Percentiles rank a stretch among this genome's conserved stretches.
These are phyloP conservation scores for Paracentrotus lividus DNA, from an alignment of 53 echinoderm and acorn worm species.

Conservation along the genomic window DNA sequence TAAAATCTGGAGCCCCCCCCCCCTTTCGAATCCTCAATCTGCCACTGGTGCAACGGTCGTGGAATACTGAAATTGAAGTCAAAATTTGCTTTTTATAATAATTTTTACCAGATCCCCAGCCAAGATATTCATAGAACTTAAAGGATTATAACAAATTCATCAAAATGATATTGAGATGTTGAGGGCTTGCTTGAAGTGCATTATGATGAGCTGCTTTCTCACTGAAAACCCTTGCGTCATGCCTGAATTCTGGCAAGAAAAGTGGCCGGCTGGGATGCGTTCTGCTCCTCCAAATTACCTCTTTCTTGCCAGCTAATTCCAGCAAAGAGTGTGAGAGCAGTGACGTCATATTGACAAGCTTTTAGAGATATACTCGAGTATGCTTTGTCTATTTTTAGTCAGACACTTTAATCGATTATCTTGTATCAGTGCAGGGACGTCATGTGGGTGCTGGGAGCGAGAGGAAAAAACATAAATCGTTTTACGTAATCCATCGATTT, in stretches of 20 bases:
- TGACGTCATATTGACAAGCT: slow-evolving; percentile 49
- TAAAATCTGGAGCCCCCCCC: too few species aligned
- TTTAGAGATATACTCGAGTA: slow-evolving; percentile 33
- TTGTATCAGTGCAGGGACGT: background rate
- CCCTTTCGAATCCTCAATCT: too few species aligned
- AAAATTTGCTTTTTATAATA: too few species aligned
- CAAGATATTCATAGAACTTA: background rate
- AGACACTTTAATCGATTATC: slow-evolving; percentile 19
- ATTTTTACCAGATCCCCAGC: background rate
- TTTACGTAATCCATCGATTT: slow-evolving; percentile 41
- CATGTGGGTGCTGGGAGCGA: background rate
- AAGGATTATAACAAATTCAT: background rate
- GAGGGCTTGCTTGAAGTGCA: background rate
- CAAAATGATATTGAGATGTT: background rate
- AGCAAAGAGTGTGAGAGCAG: slow-evolving; percentile 22
- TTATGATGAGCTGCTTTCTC: background rate
- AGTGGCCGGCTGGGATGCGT: background rate
- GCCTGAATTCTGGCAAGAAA: background rate
- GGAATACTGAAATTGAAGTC: too few species aligned
- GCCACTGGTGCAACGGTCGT: too few species aligned
- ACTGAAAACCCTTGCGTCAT: slow-evolving; percentile 14
- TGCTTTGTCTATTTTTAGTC: slow-evolving; percentile 38
- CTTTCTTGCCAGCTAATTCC: background rate
- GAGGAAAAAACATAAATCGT: background rate
- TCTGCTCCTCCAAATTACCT: slow-evolving; percentile 1